Percentiles rank a stretch among this genome's conserved stretches.
Evolutionary conservation across 2,797 vertebrate species (phyloP).

Genomic region (Sebastes kiyomatsui): DNA sequence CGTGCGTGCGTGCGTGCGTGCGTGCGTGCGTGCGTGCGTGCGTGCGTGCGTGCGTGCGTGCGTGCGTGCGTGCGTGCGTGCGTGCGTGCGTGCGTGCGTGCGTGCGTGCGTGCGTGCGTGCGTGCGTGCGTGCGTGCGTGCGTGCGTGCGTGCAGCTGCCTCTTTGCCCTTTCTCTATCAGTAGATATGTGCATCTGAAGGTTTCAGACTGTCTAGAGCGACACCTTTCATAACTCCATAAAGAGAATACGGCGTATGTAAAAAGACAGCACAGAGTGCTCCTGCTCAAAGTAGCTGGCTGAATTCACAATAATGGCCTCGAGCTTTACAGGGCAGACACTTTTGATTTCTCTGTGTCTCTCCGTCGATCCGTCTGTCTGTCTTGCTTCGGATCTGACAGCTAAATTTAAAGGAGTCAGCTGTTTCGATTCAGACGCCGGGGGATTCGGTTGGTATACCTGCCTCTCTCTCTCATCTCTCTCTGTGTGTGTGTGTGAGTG

Average conservation of each 20-base stretch:
- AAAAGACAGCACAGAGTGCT: constrained; percentile 54
- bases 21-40: no score
- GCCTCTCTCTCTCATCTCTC: constrained; percentile 40
- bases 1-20: no score
- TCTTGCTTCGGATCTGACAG: constrained; percentile 58
- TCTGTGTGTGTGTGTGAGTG: constrained; percentile 15
- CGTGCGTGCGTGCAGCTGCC: constrained; percentile 2
- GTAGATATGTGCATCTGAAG: constrained; percentile 38
- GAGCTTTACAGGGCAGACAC: constrained; percentile 48
- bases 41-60: no score
- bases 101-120: no score
- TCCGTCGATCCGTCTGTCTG: constrained; percentile 2
- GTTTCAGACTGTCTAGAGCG: constrained; percentile 47
- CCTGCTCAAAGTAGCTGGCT: constrained; percentile 52
- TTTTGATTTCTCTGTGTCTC: constrained; percentile 37
- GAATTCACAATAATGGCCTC: constrained; percentile 62
- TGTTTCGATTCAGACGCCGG: constrained; percentile 28
- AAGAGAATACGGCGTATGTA: constrained; percentile 45
- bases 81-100: no score
- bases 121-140: no score
- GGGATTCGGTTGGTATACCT: constrained; percentile 49
- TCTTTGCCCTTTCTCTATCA: constrained; percentile 24
- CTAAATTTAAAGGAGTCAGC: constrained; percentile 62
- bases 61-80: no score
- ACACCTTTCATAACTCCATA: constrained; percentile 64